A percentile compares a stretch with the other conserved stretches of the same genome.
phyloP scores from a whole-genome alignment of 2,888 invertebrate genomes.

The Linyphia triangularis region DNA sequence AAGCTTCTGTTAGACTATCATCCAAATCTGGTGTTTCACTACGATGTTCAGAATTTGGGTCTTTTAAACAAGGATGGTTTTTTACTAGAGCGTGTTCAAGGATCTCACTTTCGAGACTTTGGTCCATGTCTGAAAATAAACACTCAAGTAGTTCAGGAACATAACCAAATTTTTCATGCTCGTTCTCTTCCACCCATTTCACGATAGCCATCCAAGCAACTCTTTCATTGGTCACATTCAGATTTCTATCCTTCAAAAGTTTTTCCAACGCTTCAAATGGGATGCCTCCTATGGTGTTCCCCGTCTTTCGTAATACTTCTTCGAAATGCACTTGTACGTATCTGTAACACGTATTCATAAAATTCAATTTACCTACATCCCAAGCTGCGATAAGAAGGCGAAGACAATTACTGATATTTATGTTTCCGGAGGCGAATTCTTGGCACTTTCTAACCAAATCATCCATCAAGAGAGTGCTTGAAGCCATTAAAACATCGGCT shows the following conservation, averaged over 20 bases:
- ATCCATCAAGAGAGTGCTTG: background rate
- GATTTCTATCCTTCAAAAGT: slow-evolving; percentile 23
- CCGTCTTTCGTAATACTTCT: background rate
- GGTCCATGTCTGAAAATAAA: background rate
- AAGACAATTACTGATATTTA: slow-evolving; percentile 12
- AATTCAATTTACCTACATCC: background rate
- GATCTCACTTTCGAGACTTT: slow-evolving; percentile 1
- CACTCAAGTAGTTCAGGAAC: slow-evolving; percentile 1
- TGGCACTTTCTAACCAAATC: background rate
- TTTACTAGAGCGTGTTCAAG: background rate
- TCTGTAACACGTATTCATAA: slow-evolving; percentile 4
- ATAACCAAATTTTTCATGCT: background rate
- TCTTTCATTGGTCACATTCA: slow-evolving; percentile 23
- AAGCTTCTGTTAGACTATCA: background rate
- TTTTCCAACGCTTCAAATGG: background rate
- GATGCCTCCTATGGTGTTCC: background rate
- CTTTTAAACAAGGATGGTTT: background rate
- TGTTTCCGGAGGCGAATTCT: background rate
- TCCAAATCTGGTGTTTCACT: background rate
- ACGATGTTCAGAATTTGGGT: background rate
- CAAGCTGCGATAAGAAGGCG: background rate
- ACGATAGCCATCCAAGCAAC: background rate
- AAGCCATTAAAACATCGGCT: slow-evolving; percentile 11
- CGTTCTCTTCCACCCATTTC: background rate
- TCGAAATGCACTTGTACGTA: slow-evolving; percentile 39